Percentiles rank a stretch among this genome's conserved stretches.
phyloP scores from a whole-genome alignment of 1,140 invertebrate species.

The Drosophila athabasca region DNA sequence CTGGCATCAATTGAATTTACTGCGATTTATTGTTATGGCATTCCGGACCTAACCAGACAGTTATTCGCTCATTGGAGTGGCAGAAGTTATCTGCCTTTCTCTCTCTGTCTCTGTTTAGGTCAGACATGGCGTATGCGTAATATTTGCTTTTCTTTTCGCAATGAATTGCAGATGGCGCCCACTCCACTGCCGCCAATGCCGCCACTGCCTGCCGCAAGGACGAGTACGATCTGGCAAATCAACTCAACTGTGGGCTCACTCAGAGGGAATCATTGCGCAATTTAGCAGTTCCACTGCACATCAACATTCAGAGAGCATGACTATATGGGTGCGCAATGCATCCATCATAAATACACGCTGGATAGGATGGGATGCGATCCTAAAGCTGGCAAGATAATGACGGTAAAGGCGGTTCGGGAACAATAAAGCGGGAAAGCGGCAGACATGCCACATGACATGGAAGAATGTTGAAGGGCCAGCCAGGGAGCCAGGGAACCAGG shows the following conservation, averaged over 20 bases:
- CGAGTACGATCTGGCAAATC: slow-evolving; percentile 20
- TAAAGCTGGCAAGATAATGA: slow-evolving; percentile 57
- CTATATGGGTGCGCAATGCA: neutral
- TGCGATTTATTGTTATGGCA: slow-evolving; percentile 56
- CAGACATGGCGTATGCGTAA: slow-evolving; percentile 34
- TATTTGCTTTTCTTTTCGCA: slow-evolving; percentile 7
- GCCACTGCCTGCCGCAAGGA: neutral
- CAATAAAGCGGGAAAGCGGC: slow-evolving; percentile 26
- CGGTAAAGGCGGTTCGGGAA: slow-evolving; percentile 9
- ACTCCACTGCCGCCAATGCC: no score
- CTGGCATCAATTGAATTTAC: slow-evolving; percentile 45
- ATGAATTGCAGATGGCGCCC: slow-evolving; percentile 7
- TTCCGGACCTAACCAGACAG: slow-evolving; percentile 34
- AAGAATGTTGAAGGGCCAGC: slow-evolving; percentile 1
- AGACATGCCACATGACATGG: neutral
- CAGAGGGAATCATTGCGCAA: slow-evolving; percentile 43
- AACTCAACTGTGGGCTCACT: slow-evolving; percentile 19
- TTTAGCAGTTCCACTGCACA: slow-evolving; percentile 47
- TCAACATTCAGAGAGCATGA: neutral
- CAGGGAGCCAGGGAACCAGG: neutral
- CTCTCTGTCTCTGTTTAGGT: neutral
- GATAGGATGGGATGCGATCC: slow-evolving; percentile 53
- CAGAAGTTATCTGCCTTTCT: neutral
- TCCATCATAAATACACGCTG: slow-evolving; percentile 55
- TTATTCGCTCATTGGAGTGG: slow-evolving; percentile 33